Evolutionary conservation across 2,113 vertebrate species (phyloP).

Genomic region (Puntigrus tetrazona): DNA sequence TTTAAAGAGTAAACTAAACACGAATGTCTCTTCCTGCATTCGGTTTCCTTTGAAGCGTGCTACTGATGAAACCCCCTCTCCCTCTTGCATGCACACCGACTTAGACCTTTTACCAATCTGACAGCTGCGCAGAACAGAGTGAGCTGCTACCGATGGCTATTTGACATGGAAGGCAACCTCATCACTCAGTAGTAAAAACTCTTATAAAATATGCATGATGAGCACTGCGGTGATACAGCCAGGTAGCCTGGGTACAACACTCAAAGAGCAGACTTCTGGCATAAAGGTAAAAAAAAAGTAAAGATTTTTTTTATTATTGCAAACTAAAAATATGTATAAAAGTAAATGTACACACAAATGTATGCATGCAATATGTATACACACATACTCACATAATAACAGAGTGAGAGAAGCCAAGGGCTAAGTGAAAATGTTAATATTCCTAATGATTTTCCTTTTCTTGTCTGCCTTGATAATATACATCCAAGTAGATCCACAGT

Average conservation of each 20-base stretch:
- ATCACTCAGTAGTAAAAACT: constrained; percentile 13
- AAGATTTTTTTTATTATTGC: too few relatives aligned
- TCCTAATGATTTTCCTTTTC: background rate
- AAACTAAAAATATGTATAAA: too few relatives aligned
- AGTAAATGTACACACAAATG: too few relatives aligned
- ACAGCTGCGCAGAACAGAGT: constrained; percentile 32
- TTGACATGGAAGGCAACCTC: constrained; percentile 27
- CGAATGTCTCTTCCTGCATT: constrained; percentile 29
- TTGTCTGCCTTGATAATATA: background rate
- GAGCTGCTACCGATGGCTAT: constrained; percentile 37
- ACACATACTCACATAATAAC: too few relatives aligned
- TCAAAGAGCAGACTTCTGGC: background rate
- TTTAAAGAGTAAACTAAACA: constrained; percentile 34
- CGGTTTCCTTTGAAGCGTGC: constrained; percentile 57
- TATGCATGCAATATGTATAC: too few relatives aligned
- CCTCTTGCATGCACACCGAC: constrained; percentile 10
- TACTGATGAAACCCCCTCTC: constrained; percentile 47
- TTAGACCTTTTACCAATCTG: constrained; percentile 39
- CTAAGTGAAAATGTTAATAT: too few relatives aligned
- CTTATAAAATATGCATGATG: constrained; percentile 45
- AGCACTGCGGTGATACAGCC: constrained; percentile 5
- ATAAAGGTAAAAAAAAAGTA: background rate
- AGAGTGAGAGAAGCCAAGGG: too few relatives aligned
- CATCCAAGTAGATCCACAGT: background rate
- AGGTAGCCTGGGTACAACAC: background rate